Base-by-base conservation (phyloP, 2,888 invertebrate species). In the Hoplodrina ambigua region DNA sequence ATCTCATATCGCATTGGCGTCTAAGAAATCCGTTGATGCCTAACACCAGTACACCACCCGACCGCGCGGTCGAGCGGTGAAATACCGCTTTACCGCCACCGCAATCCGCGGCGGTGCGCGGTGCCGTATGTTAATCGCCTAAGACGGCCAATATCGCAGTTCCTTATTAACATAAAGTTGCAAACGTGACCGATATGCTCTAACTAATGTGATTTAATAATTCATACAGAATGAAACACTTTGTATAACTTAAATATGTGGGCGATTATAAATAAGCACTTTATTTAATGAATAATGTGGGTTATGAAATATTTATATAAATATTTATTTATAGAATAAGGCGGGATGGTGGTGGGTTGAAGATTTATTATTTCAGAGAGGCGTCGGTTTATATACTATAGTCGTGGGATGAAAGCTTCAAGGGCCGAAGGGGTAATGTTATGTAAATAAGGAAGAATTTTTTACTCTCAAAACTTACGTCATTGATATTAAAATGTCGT, bases 381-480 rank as follows among this genome's bases (percentile, higher is more conserved):
- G 49, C 8, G 33, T 52, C n/a, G 13, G 13, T 44, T 13, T 25
- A 2, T 25, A 2, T 66, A 30, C 41, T n/a, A 4, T n/a, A 20
- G 55, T 19, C 17, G 33, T 33, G 55, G 54, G 50, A 10, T 6
- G 49, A 41, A 17, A 15, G 20, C n/a, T 17, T 20, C 17, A 46
- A 56, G 54, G 15, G 46, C 15, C 5, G 17, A 13, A 10, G 6
- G 55, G 19, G 17, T 57, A 44, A 44, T 33, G 41, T 20, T n/a
- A 46, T 25, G 37, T 19, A 46, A 59, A 54, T 53, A 59, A 54
- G 37, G 46, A 46, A 20, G 44, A 37, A 59, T 56, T 52, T 55
- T 55, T 50, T 54, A 44, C 67, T 37, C 50, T 15, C n/a, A 15
- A n/a, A 50, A 54, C 25, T 25, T 20, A 73, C 44, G 64, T 44